phyloP scores from a whole-genome alignment of 2,888 invertebrate species.

The Timandra comae region DNA sequence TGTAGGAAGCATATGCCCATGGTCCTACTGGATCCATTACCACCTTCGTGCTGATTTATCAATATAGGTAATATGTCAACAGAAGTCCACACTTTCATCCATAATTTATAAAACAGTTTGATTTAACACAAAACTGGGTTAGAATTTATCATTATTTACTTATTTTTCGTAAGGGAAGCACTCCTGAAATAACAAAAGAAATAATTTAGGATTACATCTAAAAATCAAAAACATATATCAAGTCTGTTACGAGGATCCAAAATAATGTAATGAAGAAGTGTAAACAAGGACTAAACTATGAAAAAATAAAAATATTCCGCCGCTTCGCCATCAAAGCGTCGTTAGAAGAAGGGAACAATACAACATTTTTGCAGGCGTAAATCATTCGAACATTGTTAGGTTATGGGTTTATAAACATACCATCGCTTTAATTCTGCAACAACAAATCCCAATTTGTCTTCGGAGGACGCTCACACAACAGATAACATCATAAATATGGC shows the following conservation, averaged over 20 bases:
- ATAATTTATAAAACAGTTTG: conserved; percentile 62
- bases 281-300: conserved; percentile 1
- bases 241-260: neutral
- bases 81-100: conserved; percentile 74
- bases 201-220: conserved; percentile 27
- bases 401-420: conserved; percentile 48
- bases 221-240: conserved; percentile 22
- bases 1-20: conserved; percentile 91
- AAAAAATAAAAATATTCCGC: conserved; percentile 51
- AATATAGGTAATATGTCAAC: conserved; percentile 68
- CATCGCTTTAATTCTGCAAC: conserved; percentile 62
- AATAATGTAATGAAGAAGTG: neutral
- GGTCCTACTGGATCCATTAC: conserved; percentile 94
- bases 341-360: conserved; percentile 57
- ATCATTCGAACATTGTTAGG: conserved; percentile 16
- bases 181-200: conserved; percentile 65
- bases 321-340: conserved; percentile 67
- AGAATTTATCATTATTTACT: conserved; percentile 51
- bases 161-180: conserved; percentile 44
- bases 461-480: conserved; percentile 72
- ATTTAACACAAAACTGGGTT: conserved; percentile 54
- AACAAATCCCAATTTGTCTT: conserved; percentile 67
- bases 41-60: conserved; percentile 68
- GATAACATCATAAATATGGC: conserved; percentile 82
- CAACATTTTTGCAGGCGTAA: conserved; percentile 25